Evolutionary conservation across 2,888 invertebrate genomes (phyloP), one percentile per base, ranked within the genome.

Genomic region (Ischnus inquisitorius): DNA sequence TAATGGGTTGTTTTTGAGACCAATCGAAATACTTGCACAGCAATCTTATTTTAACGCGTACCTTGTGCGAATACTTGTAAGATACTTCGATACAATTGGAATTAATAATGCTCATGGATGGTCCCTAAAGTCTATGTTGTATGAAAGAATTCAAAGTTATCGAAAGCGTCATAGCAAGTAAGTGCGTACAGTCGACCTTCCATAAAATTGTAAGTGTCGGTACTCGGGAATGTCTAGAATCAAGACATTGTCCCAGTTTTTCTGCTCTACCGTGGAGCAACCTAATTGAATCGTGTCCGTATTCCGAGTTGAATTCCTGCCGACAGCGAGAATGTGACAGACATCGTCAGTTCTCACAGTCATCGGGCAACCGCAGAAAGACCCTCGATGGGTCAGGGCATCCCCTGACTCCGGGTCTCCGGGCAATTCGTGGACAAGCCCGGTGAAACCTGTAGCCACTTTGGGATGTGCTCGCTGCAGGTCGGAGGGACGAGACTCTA

Each of bases 231-330:
- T 60, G 28, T 25, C 25, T 54, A 60, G 28, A 60, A 60, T 60
- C 25, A 25, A 14, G 57, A 28, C 1, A 25, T 57, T 57, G 57
- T 60, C 57, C 19, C 22, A 46, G 65, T 34, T 77, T 77, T 54
- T 60, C 78, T 14, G 41, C 65, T 39, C 6, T 39, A 46, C 71
- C 69, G 62, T 62, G 57, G 64, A 75, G 79, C 76, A 88, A 89
- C 90, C 90, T 92, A 92, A 92, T 92, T 92, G 92, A 92, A 92
- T 92, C 89, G 91, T 92, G 90, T 41, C 84, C 57, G 48, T 57
- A 57, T 74, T 48, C 48, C 74, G 46, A 65, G 76, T 60, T 65
- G 77, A 76, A 87, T 85, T 87, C 88, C 87, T 86, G 86, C 85
- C 87, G 90, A 89, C 89, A 88, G 87, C 86, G 89, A 87, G 90